Percentiles rank a stretch among this genome's conserved stretches.
Conservation (phyloP, 1,140 invertebrate species). For the Diachasma alloeum region DNA sequence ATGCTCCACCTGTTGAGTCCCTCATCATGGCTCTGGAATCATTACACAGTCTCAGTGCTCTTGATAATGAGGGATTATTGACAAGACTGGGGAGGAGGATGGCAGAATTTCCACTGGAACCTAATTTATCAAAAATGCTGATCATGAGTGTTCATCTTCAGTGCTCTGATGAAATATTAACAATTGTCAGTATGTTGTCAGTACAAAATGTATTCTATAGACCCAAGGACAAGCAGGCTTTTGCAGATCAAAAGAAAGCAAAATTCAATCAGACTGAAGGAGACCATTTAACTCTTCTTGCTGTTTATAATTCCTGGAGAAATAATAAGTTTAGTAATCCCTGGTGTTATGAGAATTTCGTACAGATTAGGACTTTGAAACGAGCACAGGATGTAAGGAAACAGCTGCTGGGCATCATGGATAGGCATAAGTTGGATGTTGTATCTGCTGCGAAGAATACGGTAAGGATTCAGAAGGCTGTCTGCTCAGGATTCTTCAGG, state of each 20-base stretch:
- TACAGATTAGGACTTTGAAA: conserved; percentile 96
- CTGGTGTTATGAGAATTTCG: conserved; percentile 99
- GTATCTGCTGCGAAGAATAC: conserved; percentile 96
- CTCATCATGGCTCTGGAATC: conserved; percentile 98
- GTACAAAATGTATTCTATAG: conserved; percentile 99
- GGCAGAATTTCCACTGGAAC: conserved; percentile 99
- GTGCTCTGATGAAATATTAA: conserved; percentile 98
- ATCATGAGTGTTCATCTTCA: conserved; percentile 99
- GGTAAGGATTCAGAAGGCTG: conserved; percentile 95
- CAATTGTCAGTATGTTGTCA: conserved; percentile 98
- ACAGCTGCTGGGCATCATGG: conserved; percentile 98
- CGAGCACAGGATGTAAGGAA: conserved; percentile 98
- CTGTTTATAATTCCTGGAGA: conserved; percentile 99
- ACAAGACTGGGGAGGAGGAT: conserved; percentile 94
- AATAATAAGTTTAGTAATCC: conserved; percentile 99
- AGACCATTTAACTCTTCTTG: conserved; percentile 96
- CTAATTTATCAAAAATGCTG: conserved; percentile 98
- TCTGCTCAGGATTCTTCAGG: conserved; percentile 98
- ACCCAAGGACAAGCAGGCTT: conserved; percentile 95
- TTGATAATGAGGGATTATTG: conserved; percentile 96
- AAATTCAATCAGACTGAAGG: conserved; percentile 99
- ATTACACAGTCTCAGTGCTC: conserved; percentile 94
- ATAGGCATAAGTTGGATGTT: conserved; percentile 97
- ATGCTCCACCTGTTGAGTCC: conserved; percentile 96
- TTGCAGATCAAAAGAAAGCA: conserved; percentile 98